Evolutionary conservation across 2,113 vertebrate species (phyloP).

Genomic region (Platysternon megacephalum): DNA sequence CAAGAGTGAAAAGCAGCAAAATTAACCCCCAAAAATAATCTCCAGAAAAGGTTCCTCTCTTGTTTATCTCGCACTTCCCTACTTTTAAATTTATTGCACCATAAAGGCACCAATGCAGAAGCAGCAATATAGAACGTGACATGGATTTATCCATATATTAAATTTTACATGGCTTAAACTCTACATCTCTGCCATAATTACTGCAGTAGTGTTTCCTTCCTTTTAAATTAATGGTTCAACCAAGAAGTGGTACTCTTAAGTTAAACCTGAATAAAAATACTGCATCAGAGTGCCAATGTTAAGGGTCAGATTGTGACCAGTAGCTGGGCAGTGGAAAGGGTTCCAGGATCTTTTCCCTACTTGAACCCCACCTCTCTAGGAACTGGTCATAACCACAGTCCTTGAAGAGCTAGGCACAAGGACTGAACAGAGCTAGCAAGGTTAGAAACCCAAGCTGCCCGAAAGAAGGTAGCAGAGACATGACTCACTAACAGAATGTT

Average conservation of each 20-base stretch:
- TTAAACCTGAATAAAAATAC: neutral
- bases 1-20: neutral
- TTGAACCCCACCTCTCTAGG: neutral
- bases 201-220: neutral
- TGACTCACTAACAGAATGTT: neutral
- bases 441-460: neutral
- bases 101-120: neutral
- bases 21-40: neutral
- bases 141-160: neutral
- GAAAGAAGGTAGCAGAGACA: neutral
- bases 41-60: neutral
- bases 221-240: slow-evolving; percentile 7
- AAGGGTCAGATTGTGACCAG: neutral
- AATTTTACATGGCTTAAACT: neutral
- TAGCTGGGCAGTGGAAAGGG: neutral
- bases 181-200: neutral
- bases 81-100: neutral
- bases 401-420: neutral
- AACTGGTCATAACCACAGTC: neutral
- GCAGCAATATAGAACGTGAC: neutral
- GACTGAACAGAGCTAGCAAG: neutral
- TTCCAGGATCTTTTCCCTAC: neutral
- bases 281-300: neutral
- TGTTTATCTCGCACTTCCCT: neutral
- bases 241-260: neutral